Percentiles rank a stretch among this genome's conserved stretches.
Evolutionary conservation across 2,113 vertebrate species (phyloP).

Genomic region (Colossoma macropomum): DNA sequence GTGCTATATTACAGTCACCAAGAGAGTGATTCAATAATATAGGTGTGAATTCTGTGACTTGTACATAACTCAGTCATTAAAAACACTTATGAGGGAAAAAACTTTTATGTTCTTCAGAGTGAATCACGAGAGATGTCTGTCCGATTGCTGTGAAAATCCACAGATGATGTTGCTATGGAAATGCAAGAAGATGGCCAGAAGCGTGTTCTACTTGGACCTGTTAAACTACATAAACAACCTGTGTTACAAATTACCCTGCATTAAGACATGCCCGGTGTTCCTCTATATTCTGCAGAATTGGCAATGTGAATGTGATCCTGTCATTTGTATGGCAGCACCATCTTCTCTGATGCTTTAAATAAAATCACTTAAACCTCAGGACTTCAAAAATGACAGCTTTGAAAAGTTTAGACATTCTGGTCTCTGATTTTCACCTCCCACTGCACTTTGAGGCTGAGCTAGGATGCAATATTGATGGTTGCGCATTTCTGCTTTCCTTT

Average conservation of each 20-base stretch:
- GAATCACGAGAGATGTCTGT: not conserved
- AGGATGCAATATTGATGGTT: constrained; percentile 34
- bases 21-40: not conserved
- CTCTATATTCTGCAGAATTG: not conserved
- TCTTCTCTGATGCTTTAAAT: not conserved
- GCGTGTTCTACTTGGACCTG: not conserved
- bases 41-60: not conserved
- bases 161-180: not conserved
- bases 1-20: not conserved
- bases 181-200: not conserved
- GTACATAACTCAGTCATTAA: too few species aligned
- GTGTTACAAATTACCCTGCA: not conserved
- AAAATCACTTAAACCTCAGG: not conserved
- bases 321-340: not conserved
- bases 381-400: not conserved
- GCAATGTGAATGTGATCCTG: not conserved
- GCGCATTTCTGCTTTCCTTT: not conserved
- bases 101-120: not conserved
- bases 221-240: not conserved
- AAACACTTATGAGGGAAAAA: not conserved
- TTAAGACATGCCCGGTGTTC: not conserved
- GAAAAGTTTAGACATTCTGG: not conserved
- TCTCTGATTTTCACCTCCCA: not conserved
- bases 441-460: not conserved
- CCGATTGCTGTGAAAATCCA: not conserved